Percentiles rank a stretch among this genome's conserved stretches.
Evolutionary conservation across 2,888 invertebrate genomes (phyloP).

Genomic region (Acanthosepion lycidas): DNA sequence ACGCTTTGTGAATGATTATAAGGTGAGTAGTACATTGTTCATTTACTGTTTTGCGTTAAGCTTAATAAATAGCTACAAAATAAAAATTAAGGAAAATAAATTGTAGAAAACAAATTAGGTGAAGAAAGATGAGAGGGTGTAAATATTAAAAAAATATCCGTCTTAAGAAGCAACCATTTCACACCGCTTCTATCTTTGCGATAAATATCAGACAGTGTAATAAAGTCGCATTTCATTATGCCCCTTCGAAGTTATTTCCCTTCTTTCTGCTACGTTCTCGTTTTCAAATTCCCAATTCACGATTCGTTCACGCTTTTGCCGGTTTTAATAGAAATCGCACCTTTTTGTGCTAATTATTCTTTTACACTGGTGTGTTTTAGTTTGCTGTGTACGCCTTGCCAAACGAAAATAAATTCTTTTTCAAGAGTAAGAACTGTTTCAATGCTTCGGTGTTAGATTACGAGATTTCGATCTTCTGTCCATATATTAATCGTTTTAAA

Average conservation of each 20-base stretch:
- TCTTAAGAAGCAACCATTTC: too few species aligned
- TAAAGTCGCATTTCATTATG: background rate
- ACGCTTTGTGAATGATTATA: too few species aligned
- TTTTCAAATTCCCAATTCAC: background rate
- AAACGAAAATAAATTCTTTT: background rate
- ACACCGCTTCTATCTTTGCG: background rate
- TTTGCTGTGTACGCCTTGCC: background rate
- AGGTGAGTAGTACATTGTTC: too few species aligned
- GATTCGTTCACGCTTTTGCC: background rate
- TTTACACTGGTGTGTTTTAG: background rate
- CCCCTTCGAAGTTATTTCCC: background rate
- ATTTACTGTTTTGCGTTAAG: too few species aligned
- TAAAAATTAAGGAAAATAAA: too few species aligned
- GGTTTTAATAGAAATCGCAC: background rate
- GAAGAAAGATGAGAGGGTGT: too few species aligned
- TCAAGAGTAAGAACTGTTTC: background rate
- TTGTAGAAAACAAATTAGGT: too few species aligned
- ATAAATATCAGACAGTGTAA: background rate
- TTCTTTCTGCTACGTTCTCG: background rate
- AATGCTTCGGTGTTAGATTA: background rate
- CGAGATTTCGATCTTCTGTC: background rate
- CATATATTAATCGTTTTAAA: background rate
- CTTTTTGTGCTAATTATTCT: background rate
- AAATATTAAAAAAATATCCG: too few species aligned
- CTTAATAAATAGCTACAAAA: too few species aligned